phyloP scores from a whole-genome alignment of 1,140 invertebrate genomes.

The Euwallacea similis region DNA sequence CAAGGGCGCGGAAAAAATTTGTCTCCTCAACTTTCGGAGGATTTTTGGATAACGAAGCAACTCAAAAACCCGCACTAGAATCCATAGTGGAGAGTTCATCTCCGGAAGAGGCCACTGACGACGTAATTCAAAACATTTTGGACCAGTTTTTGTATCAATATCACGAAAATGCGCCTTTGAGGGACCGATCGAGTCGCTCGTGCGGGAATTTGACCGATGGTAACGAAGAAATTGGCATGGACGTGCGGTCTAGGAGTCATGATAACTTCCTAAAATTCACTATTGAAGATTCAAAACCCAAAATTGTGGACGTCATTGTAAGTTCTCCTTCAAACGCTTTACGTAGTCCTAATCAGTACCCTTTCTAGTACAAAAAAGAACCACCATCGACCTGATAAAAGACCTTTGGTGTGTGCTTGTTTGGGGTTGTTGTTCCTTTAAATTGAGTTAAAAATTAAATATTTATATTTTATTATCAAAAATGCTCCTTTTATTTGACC shows the following conservation, averaged over 20 bases:
- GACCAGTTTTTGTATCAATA: background rate
- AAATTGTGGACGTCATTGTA: slow-evolving; percentile 43
- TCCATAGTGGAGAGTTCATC: slow-evolving; percentile 18
- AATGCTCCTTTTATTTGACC: too few species aligned
- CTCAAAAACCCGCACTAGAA: slow-evolving; percentile 8
- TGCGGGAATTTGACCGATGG: background rate
- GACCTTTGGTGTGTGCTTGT: too few species aligned
- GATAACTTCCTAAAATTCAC: background rate
- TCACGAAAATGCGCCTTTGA: background rate
- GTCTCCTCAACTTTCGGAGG: slow-evolving; percentile 43
- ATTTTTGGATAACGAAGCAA: slow-evolving; percentile 35
- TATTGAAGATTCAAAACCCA: slow-evolving; percentile 26
- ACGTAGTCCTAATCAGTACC: background rate
- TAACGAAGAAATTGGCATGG: background rate
- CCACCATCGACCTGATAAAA: background rate
- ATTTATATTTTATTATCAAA: too few species aligned
- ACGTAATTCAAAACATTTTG: slow-evolving; percentile 6
- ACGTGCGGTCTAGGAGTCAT: background rate
- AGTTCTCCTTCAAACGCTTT: slow-evolving; percentile 25
- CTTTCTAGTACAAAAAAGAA: slow-evolving; percentile 6
- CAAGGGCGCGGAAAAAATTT: slow-evolving; percentile 38
- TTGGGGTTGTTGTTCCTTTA: too few species aligned
- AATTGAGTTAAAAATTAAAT: too few species aligned
- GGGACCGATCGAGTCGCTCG: background rate
- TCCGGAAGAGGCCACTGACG: background rate